Conservation (phyloP, 2,888 invertebrate genomes). For the Platypus cylindrus region DNA sequence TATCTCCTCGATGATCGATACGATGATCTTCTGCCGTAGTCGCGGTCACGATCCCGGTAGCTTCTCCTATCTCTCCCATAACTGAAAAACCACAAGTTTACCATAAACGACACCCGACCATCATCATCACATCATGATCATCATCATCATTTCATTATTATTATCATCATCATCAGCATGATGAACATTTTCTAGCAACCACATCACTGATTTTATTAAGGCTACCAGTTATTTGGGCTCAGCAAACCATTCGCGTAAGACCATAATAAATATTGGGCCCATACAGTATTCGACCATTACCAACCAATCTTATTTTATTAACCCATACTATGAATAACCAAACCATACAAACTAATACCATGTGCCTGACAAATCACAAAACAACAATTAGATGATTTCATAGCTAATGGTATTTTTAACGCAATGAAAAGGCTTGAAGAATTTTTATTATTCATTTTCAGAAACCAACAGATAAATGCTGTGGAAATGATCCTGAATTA, state of each 20-base stretch:
- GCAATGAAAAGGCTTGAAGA: too few relatives aligned
- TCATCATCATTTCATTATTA: constrained; percentile 6
- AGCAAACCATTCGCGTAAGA: constrained; percentile 7
- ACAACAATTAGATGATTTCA: constrained; percentile 31
- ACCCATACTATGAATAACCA: constrained; percentile 25
- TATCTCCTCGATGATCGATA: constrained; percentile 9
- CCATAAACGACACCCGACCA: constrained; percentile 8
- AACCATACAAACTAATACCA: constrained; percentile 34
- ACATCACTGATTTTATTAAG: constrained; percentile 1
- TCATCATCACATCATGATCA: constrained; percentile 3
- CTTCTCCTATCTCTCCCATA: constrained; percentile 13
- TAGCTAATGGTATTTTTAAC: too few relatives aligned
- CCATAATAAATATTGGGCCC: constrained; percentile 10
- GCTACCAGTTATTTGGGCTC: background rate
- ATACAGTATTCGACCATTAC: constrained; percentile 10
- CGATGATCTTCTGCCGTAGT: constrained; percentile 7
- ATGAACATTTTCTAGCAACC: background rate
- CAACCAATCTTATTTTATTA: constrained; percentile 12
- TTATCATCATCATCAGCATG: constrained; percentile 7
- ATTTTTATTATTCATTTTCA: too few relatives aligned
- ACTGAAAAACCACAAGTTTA: constrained; percentile 15
- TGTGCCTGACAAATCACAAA: constrained; percentile 39
- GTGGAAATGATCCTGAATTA: too few relatives aligned
- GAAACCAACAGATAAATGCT: too few relatives aligned
- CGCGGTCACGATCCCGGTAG: constrained; percentile 7